Evolutionary conservation across 2,888 invertebrate species (phyloP).

Genomic region (Dinocampus coccinellae): DNA sequence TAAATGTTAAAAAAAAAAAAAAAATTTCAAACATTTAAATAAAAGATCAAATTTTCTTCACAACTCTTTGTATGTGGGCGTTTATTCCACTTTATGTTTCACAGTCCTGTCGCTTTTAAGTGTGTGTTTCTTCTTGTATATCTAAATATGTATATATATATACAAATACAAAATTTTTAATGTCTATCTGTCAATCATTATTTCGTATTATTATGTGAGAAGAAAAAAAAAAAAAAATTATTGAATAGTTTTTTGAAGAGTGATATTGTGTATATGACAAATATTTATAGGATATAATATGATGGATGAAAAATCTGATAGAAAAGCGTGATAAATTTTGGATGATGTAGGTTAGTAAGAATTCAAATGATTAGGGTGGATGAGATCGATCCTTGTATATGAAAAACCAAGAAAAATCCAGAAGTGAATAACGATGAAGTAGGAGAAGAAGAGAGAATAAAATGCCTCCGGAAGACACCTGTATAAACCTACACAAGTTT

Average conservation of each 20-base stretch:
- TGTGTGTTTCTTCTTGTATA: background rate
- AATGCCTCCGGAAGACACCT: slow-evolving; percentile 66
- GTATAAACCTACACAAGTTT: slow-evolving; percentile 48
- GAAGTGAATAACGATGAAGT: slow-evolving; percentile 17
- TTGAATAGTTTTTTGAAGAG: background rate
- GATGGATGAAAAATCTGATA: slow-evolving; percentile 5
- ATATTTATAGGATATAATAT: background rate
- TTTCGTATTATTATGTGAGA: background rate
- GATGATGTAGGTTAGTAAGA: background rate
- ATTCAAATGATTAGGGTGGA: background rate
- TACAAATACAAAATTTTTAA: background rate
- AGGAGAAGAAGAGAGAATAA: slow-evolving; percentile 33
- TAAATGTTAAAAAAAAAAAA: slow-evolving; percentile 48
- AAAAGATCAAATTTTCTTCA: slow-evolving; percentile 19
- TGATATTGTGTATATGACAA: background rate
- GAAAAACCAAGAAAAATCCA: slow-evolving; percentile 7
- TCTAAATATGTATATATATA: background rate
- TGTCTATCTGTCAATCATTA: background rate
- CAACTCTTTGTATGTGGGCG: slow-evolving; percentile 53
- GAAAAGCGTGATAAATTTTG: slow-evolving; percentile 3
- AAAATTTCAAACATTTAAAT: slow-evolving; percentile 35
- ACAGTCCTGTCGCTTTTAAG: background rate
- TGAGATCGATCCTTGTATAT: background rate
- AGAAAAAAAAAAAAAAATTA: background rate
- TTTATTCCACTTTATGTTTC: slow-evolving; percentile 39